Conservation (phyloP, 1,140 invertebrate species). For the Drosophila athabasca region DNA sequence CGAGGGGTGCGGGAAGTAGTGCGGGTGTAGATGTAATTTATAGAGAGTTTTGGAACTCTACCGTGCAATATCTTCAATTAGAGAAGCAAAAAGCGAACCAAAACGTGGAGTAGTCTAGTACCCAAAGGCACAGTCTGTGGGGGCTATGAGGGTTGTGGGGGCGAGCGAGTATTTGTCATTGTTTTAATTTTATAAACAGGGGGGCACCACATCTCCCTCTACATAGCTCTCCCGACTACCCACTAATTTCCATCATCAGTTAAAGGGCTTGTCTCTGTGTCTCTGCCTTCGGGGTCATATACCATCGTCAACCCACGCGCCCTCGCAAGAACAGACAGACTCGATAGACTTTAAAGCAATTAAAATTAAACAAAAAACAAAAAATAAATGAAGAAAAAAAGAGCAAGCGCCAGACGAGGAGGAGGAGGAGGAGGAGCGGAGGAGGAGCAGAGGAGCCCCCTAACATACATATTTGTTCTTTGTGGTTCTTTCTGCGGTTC, state of each 20-base stretch:
- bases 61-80: slow-evolving; percentile 23
- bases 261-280: slow-evolving; percentile 36
- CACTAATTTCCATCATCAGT: slow-evolving; percentile 20
- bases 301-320: slow-evolving; percentile 21
- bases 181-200: slow-evolving; percentile 19
- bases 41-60: no score
- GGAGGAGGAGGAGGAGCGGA: neutral
- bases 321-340: slow-evolving; percentile 14
- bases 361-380: neutral
- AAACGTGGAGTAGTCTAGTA: neutral
- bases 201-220: neutral
- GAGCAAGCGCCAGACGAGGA: slow-evolving; percentile 30
- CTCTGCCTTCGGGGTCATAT: slow-evolving; percentile 8
- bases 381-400: neutral
- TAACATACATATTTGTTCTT: slow-evolving; percentile 2
- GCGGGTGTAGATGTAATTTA: no score
- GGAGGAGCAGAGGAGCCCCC: slow-evolving; percentile 4
- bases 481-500: slow-evolving; percentile 10
- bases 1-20: no score
- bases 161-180: slow-evolving; percentile 30
- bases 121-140: neutral
- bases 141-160: neutral
- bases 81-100: neutral
- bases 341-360: slow-evolving; percentile 2
- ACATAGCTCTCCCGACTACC: neutral